Evolutionary conservation across 2,113 vertebrate species (phyloP), one percentile per base, ranked within the genome.

Genomic region (Monarcha castaneiventris): DNA sequence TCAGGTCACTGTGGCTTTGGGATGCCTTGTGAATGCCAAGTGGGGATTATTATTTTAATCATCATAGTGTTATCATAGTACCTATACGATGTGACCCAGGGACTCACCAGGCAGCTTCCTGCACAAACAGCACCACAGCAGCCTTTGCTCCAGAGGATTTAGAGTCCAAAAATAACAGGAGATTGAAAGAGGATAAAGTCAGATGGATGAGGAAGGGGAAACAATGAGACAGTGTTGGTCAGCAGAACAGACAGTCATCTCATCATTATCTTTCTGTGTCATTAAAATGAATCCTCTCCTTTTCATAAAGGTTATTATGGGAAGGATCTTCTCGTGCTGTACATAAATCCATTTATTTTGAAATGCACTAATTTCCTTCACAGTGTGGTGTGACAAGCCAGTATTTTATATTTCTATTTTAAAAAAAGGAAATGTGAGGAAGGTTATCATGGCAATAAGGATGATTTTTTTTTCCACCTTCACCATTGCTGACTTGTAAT

Each of bases 141-240:
- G 33, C 25, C 61, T 84, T 67, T 84, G 35, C 83, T 84, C 56
- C 43, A 84, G 77, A 84, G 87, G 93, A 89, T 93, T 94, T 87
- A 51, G 17, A 84, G n/a, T 66, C 89, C 77, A 95, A 91, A 96
- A 91, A 97, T 93, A 95, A 54, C 72, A 61, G 43, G 49, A 89
- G 80, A 87, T 87, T 95, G 74, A 78, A 92, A 94, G 78, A 72
- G 58, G 84, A 87, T 91, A 72, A 96, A 95, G 49, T 92, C 64
- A 91, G 73, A 87, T 72, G 64, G 49, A 72, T 91, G 69, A 84
- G 56, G 26, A 89, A 87, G 49, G 49, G 66, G 54, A 91, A 96
- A 87, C 43, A 80, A 80, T 74, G 78, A 91, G 84, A 63, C 71
- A 77, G 27, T 77, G 61, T 44, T 94, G 91, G 87, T 93, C 78